Evolutionary conservation across 2,888 invertebrate species (phyloP), one percentile per base, ranked within the genome.

Genomic region (Tenthredo amoena): DNA sequence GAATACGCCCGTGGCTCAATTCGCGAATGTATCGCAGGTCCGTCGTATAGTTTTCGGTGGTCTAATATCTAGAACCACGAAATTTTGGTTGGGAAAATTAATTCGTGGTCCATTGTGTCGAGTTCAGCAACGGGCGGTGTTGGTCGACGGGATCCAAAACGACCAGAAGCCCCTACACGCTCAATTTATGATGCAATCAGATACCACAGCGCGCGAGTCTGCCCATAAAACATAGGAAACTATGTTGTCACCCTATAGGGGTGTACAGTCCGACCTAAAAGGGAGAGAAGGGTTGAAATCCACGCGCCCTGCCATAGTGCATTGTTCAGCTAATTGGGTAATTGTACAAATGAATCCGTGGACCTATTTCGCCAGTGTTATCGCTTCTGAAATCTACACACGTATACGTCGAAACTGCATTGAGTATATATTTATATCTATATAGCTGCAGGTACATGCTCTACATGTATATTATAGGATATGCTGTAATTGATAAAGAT

Each of bases 171-270:
- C 81, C 65, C 81, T 65, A 43, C 88, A 87, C 87, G 86, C 89
- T 91, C 91, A 91, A 91, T 91, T 91, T 91, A 91, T 91, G 91
- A 91, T 90, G 91, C 91, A 91, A 91, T 91, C 91, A 91, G 91
- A 91, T 91, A 91, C 91, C 91, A 89, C 88, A 90, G 90, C 89
- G 90, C 90, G 88, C 90, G 90, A 89, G 89, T 89, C 91, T 90
- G 91, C 91, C 91, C 91, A 91, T 91, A 91, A 91, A 91, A 91
- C 91, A 91, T 90, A 89, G 90, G 89, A 90, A 91, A 91, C 91
- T 91, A 91, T 90, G 90, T 89, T 91, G 91, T 91, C 90, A 90
- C 91, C 91, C 89, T 88, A 88, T 87, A 81, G 81, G 88, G 87
- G 87, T 86, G 90, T 90, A 89, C 90, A 89, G 86, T 89, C 89